Percentiles rank a stretch among this genome's conserved stretches.
Evolutionary conservation across 1,140 invertebrate genomes (phyloP).

Genomic region (Drosophila nebulosa): DNA sequence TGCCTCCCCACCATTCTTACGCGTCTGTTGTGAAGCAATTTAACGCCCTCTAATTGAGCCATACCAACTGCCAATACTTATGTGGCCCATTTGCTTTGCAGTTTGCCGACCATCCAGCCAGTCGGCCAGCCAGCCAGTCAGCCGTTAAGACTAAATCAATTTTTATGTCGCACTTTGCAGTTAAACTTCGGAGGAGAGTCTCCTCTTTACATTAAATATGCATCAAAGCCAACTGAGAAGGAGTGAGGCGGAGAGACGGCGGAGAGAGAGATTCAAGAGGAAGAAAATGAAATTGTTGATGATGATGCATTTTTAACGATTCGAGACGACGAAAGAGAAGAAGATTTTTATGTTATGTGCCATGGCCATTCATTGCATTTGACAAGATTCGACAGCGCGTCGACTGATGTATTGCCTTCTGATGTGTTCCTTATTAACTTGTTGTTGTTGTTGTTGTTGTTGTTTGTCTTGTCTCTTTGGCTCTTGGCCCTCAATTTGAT

Average conservation of each 20-base stretch:
- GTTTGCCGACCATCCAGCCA: constrained; percentile 34
- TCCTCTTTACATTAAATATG: constrained; percentile 75
- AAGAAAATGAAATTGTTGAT: constrained; percentile 50
- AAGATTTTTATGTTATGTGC: constrained; percentile 63
- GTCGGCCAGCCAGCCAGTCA: constrained; percentile 30
- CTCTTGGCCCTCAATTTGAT: constrained; percentile 55
- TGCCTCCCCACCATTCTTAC: not conserved
- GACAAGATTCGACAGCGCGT: constrained; percentile 58
- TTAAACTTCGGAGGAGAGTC: constrained; percentile 40
- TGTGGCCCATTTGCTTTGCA: constrained; percentile 37
- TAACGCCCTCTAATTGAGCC: constrained; percentile 65
- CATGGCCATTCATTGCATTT: constrained; percentile 42
- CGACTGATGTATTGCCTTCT: constrained; percentile 38
- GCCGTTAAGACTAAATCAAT: constrained; percentile 65
- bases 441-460: constrained; percentile 14
- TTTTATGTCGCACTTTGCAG: constrained; percentile 75
- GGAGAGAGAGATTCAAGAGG: not conserved
- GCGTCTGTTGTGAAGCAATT: constrained; percentile 1
- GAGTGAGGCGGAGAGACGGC: no score
- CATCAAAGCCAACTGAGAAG: constrained; percentile 70
- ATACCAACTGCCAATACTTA: constrained; percentile 34
- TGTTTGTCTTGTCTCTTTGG: constrained; percentile 1
- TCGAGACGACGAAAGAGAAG: constrained; percentile 43
- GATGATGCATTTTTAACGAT: constrained; percentile 80
- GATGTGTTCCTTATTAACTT: constrained; percentile 19